These are phyloP conservation scores for Periophthalmus magnuspinnatus DNA, from an alignment of 2,797 vertebrate species.

Conservation along the genomic window DNA sequence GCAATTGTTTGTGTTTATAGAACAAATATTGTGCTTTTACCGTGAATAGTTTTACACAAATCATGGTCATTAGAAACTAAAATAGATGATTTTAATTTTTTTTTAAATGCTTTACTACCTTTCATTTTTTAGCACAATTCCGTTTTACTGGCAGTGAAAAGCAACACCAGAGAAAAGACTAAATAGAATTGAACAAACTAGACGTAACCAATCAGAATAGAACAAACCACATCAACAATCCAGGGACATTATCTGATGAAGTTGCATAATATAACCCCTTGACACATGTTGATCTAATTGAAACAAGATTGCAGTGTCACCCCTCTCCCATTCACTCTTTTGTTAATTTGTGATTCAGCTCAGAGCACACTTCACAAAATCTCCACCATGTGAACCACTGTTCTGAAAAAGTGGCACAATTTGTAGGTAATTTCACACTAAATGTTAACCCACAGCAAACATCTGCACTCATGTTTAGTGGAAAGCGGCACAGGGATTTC, in stretches of 20 bases:
- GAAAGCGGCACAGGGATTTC: constrained; percentile 51
- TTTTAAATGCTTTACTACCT: neutral
- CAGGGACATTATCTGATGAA: neutral
- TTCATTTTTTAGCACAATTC: neutral
- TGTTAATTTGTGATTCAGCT: constrained; percentile 11
- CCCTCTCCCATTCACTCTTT: neutral
- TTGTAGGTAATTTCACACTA: constrained; percentile 46
- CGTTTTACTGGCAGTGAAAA: neutral
- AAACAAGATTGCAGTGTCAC: constrained; percentile 35
- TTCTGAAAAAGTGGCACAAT: constrained; percentile 17
- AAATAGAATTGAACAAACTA: neutral
- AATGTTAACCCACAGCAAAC: constrained; percentile 36
- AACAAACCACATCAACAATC: neutral
- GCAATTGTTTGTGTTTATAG: neutral
- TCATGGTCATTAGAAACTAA: neutral
- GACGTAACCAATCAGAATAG: neutral
- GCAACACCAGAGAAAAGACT: neutral
- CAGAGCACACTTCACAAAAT: constrained; percentile 24
- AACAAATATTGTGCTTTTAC: neutral
- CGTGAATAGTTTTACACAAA: neutral
- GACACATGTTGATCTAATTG: constrained; percentile 18
- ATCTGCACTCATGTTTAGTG: constrained; percentile 50
- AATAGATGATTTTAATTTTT: neutral
- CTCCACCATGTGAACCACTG: constrained; percentile 5
- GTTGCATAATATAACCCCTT: neutral